These are phyloP conservation scores for Parus major DNA, from an alignment of 2,113 vertebrate species.

Conservation along the genomic window DNA sequence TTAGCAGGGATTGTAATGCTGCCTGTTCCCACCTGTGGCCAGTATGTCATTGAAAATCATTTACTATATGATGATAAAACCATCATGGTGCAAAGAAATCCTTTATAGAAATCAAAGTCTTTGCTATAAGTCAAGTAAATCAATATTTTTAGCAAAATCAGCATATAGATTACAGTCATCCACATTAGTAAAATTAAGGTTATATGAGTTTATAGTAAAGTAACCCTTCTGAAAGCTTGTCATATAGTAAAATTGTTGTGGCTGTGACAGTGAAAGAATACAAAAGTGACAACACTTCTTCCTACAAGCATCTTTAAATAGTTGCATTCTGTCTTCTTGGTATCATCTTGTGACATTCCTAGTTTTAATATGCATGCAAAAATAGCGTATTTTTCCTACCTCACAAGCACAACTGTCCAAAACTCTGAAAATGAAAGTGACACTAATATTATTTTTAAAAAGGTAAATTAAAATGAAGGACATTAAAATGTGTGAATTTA, in stretches of 20 bases:
- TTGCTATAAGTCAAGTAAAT: neutral
- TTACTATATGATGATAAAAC: neutral
- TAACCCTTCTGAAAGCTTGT: neutral
- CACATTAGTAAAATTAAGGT: neutral
- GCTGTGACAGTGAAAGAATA: neutral
- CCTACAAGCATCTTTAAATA: neutral
- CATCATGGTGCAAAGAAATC: neutral
- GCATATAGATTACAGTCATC: neutral
- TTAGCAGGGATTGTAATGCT: neutral
- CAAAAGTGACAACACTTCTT: neutral
- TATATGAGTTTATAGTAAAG: neutral
- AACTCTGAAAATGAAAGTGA: neutral
- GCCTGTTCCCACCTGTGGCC: neutral
- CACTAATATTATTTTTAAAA: neutral
- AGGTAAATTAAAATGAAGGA: neutral
- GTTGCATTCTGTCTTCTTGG: neutral
- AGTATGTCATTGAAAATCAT: neutral
- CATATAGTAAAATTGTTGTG: slow-evolving; percentile 1
- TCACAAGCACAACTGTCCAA: neutral
- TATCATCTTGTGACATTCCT: neutral
- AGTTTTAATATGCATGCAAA: neutral
- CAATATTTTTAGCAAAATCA: neutral
- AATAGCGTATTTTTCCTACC: neutral
- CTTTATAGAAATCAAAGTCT: neutral
- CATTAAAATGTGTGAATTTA: neutral